phyloP scores from a whole-genome alignment of 2,113 vertebrate genomes.

The Myiozetetes cayanensis region DNA sequence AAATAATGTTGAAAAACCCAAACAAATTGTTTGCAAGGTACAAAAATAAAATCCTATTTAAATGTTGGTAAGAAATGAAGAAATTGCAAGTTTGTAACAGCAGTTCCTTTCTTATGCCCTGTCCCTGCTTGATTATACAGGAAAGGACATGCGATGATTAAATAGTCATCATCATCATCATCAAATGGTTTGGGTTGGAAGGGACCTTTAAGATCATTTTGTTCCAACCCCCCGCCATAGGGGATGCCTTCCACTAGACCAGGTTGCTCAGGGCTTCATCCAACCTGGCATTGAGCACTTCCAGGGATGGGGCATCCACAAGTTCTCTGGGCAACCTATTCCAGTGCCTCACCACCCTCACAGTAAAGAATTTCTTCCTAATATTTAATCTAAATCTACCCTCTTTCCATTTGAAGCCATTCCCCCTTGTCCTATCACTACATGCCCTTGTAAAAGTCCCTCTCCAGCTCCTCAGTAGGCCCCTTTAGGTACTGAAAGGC shows the following conservation, averaged over 20 bases:
- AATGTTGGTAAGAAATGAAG: background rate
- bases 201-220: background rate
- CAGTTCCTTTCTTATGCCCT: background rate
- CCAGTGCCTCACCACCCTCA: background rate
- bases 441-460: too few relatives aligned
- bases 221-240: background rate
- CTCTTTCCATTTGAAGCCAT: background rate
- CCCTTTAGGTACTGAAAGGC: background rate
- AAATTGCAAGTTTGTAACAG: background rate
- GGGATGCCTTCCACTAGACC: background rate
- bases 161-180: background rate
- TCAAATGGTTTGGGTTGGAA: background rate
- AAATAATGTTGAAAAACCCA: background rate
- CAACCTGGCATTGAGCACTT: background rate
- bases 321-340: background rate
- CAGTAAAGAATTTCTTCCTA: background rate
- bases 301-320: background rate
- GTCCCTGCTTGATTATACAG: background rate
- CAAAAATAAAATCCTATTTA: background rate
- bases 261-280: background rate
- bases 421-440: background rate
- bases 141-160: background rate
- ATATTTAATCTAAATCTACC: background rate
- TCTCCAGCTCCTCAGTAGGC: background rate
- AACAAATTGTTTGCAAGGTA: background rate